Evolutionary conservation across 2,888 invertebrate species (phyloP).

Genomic region (Drosophila neutralis): DNA sequence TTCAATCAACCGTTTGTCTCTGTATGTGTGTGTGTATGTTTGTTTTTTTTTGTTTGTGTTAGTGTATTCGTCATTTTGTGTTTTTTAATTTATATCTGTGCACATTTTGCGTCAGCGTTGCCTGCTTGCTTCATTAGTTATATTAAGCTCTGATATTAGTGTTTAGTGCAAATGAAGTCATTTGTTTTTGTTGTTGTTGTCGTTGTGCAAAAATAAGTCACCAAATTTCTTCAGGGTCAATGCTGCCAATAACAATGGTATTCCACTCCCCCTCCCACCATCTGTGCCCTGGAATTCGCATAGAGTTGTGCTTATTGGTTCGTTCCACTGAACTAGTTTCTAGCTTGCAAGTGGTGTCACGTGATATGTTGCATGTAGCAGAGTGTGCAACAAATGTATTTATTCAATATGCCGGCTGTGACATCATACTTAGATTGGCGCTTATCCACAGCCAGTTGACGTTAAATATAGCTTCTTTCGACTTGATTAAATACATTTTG

Average conservation of each 20-base stretch:
- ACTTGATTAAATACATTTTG: slow-evolving; percentile 31
- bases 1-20: slow-evolving; percentile 32
- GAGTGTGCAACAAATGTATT: not conserved
- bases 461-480: slow-evolving; percentile 33
- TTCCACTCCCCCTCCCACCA: slow-evolving; percentile 3
- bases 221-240: slow-evolving; percentile 53
- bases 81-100: slow-evolving; percentile 28
- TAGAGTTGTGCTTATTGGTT: slow-evolving; percentile 36
- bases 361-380: slow-evolving; percentile 18
- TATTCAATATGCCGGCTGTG: slow-evolving; percentile 46
- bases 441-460: slow-evolving; percentile 13
- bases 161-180: slow-evolving; percentile 15
- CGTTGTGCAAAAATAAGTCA: slow-evolving; percentile 45
- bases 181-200: slow-evolving; percentile 16
- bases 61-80: slow-evolving; percentile 69
- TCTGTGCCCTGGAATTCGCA: slow-evolving; percentile 11
- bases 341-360: slow-evolving; percentile 5
- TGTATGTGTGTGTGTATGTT: slow-evolving; percentile 29
- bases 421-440: slow-evolving; percentile 42
- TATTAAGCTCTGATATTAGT: slow-evolving; percentile 38
- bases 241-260: slow-evolving; percentile 51
- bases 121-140: slow-evolving; percentile 33
- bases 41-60: slow-evolving; percentile 27
- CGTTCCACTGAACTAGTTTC: slow-evolving; percentile 39
- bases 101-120: slow-evolving; percentile 45